phyloP scores from a whole-genome alignment of 2,888 invertebrate species.

The Hylaea fasciaria region DNA sequence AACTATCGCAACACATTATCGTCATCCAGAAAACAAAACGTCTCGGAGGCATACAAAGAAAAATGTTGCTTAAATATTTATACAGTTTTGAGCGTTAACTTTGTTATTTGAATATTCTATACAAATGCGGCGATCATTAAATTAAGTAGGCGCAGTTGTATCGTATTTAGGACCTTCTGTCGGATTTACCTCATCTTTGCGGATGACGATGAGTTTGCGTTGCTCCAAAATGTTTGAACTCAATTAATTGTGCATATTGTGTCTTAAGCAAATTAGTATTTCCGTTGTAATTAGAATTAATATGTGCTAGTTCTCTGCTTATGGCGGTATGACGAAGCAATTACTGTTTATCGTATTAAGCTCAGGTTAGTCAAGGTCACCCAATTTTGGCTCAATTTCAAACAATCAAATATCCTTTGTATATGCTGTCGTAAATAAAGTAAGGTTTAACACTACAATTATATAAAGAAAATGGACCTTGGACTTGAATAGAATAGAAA shows the following conservation, averaged over 20 bases:
- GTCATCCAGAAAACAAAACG: neutral
- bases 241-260: constrained; percentile 16
- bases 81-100: constrained; percentile 14
- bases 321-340: no score
- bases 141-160: neutral
- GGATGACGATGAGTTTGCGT: constrained; percentile 3
- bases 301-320: no score
- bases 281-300: constrained; percentile 8
- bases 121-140: neutral
- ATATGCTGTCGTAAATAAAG: no score
- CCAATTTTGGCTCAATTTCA: no score
- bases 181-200: neutral
- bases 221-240: constrained; percentile 19
- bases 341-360: no score
- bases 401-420: no score
- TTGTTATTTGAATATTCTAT: neutral
- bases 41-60: constrained; percentile 4
- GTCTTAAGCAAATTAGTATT: constrained; percentile 21
- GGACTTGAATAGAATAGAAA: no score
- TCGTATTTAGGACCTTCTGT: neutral
- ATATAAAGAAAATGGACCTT: no score
- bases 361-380: no score
- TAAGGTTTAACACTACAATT: no score
- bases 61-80: constrained; percentile 15
- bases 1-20: neutral